Percentiles rank a stretch among this genome's conserved stretches.
phyloP scores from a whole-genome alignment of 1,140 invertebrate species.

The Cotesia typhae region DNA sequence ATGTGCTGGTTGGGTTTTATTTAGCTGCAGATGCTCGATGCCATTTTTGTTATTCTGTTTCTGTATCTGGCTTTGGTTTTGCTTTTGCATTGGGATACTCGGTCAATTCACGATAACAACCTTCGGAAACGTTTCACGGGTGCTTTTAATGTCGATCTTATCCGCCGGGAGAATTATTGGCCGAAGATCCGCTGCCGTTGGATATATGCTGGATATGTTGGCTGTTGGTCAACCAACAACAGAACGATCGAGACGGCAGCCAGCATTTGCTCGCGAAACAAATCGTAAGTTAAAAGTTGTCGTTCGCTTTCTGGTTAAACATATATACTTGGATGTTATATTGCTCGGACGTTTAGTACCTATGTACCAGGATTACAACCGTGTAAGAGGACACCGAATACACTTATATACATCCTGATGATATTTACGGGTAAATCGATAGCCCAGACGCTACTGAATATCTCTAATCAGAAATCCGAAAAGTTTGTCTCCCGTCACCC shows the following conservation, averaged over 20 bases:
- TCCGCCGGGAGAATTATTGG: constrained; percentile 49
- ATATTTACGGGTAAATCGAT: constrained; percentile 30
- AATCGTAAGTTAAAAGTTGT: constrained; percentile 38
- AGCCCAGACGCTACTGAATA: constrained; percentile 29
- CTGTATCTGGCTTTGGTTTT: neutral
- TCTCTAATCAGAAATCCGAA: neutral
- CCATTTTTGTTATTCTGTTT: constrained; percentile 1
- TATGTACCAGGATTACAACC: neutral
- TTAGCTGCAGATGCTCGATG: no score
- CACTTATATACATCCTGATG: constrained; percentile 1
- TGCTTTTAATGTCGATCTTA: constrained; percentile 55
- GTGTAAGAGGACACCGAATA: constrained; percentile 32
- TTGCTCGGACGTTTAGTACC: neutral
- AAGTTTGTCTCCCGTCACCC: no score
- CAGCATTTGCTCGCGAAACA: constrained; percentile 39
- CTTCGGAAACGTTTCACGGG: constrained; percentile 47
- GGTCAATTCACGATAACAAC: constrained; percentile 56
- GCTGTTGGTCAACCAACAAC: no score
- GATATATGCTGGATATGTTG: no score
- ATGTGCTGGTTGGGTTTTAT: constrained; percentile 11
- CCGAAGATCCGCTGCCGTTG: constrained; percentile 36
- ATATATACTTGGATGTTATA: neutral
- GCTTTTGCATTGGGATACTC: constrained; percentile 37
- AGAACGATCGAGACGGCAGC: constrained; percentile 16
- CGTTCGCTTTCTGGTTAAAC: constrained; percentile 3